These are phyloP conservation scores for Adela reaumurella DNA, from an alignment of 2,888 invertebrate species.

Conservation along the genomic window DNA sequence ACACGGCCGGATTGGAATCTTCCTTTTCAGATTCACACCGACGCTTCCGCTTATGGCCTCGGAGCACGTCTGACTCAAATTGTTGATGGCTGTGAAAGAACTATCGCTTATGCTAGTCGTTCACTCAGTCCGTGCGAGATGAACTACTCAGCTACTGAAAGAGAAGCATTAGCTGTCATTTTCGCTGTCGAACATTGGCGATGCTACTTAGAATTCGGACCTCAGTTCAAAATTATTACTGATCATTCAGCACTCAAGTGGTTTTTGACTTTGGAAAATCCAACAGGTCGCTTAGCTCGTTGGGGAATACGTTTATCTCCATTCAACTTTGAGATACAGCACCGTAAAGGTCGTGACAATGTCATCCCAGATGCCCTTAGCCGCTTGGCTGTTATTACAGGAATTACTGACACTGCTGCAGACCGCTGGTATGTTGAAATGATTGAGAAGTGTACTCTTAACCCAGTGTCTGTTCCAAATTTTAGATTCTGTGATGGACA, in stretches of 20 bases:
- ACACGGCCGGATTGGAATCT: neutral
- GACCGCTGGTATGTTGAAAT: no score
- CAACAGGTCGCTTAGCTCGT: conserved; percentile 3
- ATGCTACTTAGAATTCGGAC: neutral
- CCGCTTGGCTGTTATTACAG: neutral
- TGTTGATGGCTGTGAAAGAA: neutral
- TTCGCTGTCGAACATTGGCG: conserved; percentile 9
- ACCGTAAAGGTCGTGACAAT: conserved; percentile 6
- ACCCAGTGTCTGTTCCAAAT: no score
- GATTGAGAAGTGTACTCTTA: no score
- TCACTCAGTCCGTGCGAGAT: conserved; percentile 4
- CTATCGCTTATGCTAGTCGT: conserved; percentile 10
- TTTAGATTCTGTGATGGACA: no score
- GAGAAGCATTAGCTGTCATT: conserved; percentile 15
- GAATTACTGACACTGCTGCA: no score
- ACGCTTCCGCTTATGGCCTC: neutral
- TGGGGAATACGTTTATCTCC: conserved; percentile 4
- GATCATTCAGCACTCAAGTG: conserved; percentile 5
- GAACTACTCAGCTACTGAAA: conserved; percentile 15
- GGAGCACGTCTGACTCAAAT: neutral
- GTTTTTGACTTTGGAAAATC: conserved; percentile 6
- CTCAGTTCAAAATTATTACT: neutral
- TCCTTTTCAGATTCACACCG: neutral
- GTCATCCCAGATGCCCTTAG: conserved; percentile 9
- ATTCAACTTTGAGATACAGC: conserved; percentile 6